Evolutionary conservation across 2,888 invertebrate genomes (phyloP), one percentile per base, ranked within the genome.

Genomic region (Mylabris sibirica): DNA sequence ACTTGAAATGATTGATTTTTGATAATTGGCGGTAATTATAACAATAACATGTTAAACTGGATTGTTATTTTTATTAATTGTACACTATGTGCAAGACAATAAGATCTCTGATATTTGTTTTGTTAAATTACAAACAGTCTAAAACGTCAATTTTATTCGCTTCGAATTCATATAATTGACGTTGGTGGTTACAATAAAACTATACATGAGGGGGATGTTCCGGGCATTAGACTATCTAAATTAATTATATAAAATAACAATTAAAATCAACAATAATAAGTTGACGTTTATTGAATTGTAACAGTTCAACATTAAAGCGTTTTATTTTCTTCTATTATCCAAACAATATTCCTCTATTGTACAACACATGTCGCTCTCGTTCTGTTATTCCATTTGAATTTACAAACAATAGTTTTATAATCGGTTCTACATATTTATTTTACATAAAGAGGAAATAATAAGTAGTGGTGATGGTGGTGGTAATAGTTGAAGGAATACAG

Each of bases 191-290:
- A 78, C 77, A 79, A 76, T 76, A 77, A 76, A 76, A 75, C 76
- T 75, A 77, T 76, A 75, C 30, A 30, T 30, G 30, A n/a, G n/a
- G 30, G 30, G 30, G 30, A 30, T 30, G 30, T 6, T 30, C 30
- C 76, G 76, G 73, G 73, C 75, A 76, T 3, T 75, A 71, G 24
- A 57, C 67, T 64, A 72, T 71, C 68, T 9, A 70, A 60, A 71
- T 75, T 76, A 78, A 75, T 74, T 77, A 72, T 8, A 8, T 38
- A 78, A n/a, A 73, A 76, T 75, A 77, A 77, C 77, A 78, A 79
- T 76, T 72, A 75, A 78, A 78, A 78, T 77, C 78, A 79, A 79
- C 77, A 77, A 78, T 73, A 75, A 76, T 67, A 74, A 76, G 75
- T 76, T 74, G 75, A 77, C 72, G 75, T 20, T 20, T 35, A 35